These are phyloP conservation scores for Echinops telfairi DNA, from an alignment of 2,113 vertebrate species.

Conservation along the genomic window DNA sequence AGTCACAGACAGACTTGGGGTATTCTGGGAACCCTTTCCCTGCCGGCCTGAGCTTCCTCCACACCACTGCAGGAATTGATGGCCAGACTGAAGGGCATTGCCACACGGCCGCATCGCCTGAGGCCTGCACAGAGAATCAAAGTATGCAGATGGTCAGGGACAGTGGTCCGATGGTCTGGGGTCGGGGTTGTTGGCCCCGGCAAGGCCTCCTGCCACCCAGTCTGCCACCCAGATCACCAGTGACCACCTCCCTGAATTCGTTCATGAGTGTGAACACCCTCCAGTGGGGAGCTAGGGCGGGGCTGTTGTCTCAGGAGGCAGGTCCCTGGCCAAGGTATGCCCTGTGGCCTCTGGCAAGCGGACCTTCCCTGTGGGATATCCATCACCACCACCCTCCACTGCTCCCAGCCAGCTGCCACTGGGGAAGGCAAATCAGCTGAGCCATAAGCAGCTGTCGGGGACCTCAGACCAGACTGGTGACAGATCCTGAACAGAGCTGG, in stretches of 20 bases:
- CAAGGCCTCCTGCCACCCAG: neutral
- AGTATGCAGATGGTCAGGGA: conserved; percentile 77
- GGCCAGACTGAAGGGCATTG: conserved; percentile 93
- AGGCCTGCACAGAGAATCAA: conserved; percentile 94
- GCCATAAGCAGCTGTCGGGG: neutral
- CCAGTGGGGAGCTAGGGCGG: too few species aligned
- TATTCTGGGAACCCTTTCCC: neutral
- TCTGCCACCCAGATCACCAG: conserved; percentile 91
- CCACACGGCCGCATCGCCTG: conserved; percentile 92
- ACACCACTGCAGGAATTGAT: conserved; percentile 91
- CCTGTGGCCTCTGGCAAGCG: too few species aligned
- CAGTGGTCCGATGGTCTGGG: neutral
- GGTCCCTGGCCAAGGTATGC: too few species aligned
- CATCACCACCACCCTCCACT: too few species aligned
- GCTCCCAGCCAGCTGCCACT: neutral
- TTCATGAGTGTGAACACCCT: conserved; percentile 66
- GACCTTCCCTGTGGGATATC: too few species aligned
- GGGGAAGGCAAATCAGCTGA: accelerated
- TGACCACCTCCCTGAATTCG: conserved; percentile 93
- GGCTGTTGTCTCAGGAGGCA: too few species aligned
- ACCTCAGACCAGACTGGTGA: neutral
- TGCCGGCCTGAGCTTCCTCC: neutral
- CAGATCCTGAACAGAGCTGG: neutral
- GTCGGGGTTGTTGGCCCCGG: accelerated
- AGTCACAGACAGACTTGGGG: neutral